Evolutionary conservation across 2,888 invertebrate genomes (phyloP).

Genomic region (Charanyca ferruginea): DNA sequence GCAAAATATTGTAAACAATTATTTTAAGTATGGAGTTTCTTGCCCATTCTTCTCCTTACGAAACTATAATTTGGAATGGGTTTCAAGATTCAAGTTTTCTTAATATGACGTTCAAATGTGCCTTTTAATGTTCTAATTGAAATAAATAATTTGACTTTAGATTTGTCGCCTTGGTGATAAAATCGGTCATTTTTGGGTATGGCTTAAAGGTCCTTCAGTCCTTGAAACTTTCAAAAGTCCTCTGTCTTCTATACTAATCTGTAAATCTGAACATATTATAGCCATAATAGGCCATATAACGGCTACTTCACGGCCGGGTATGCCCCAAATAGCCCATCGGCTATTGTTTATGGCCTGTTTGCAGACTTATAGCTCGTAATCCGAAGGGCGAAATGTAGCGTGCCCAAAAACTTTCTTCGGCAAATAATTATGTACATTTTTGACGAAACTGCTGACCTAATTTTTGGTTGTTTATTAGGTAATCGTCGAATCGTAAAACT

Average conservation of each 20-base stretch:
- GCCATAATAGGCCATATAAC: conserved; percentile 66
- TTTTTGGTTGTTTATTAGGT: conserved; percentile 25
- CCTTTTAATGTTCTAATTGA: too few relatives aligned
- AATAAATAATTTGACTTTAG: too few relatives aligned
- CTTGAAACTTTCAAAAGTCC: background rate
- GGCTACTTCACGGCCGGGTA: conserved; percentile 63
- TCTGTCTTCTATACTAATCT: conserved; percentile 32
- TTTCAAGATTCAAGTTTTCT: too few relatives aligned
- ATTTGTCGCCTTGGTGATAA: too few relatives aligned
- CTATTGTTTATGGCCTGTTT: conserved; percentile 67
- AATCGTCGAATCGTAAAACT: conserved; percentile 3
- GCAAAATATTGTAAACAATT: too few relatives aligned
- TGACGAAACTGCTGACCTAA: conserved; percentile 37
- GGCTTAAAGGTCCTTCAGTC: too few relatives aligned
- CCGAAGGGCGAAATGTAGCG: conserved; percentile 47
- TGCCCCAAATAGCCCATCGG: conserved; percentile 68
- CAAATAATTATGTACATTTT: conserved; percentile 49
- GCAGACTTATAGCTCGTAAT: conserved; percentile 45
- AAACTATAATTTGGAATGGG: too few relatives aligned
- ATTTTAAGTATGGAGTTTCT: too few relatives aligned
- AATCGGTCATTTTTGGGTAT: too few relatives aligned
- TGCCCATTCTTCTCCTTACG: too few relatives aligned
- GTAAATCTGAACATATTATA: conserved; percentile 43
- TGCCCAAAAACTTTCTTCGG: conserved; percentile 44
- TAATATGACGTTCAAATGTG: too few relatives aligned